Conservation (phyloP, 1,140 invertebrate species). For the Euglossa dilemma region DNA sequence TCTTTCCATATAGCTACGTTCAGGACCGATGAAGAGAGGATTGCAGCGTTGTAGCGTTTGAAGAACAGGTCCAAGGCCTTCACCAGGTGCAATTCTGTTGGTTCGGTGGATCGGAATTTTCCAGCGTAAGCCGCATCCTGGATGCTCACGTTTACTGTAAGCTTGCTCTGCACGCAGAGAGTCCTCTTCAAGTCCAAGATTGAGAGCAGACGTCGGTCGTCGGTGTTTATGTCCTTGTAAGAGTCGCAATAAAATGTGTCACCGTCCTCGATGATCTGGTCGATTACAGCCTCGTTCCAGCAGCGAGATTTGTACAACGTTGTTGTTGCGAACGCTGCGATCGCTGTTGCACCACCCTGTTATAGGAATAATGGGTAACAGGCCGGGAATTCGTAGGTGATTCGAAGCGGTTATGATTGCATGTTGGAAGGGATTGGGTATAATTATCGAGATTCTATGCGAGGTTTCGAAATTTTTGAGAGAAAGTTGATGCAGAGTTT, state of each 20-base stretch:
- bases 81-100: conserved; percentile 70
- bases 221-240: conserved; percentile 66
- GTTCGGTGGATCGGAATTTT: conserved; percentile 72
- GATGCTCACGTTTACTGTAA: conserved; percentile 69
- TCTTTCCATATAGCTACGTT: conserved; percentile 77
- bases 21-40: conserved; percentile 72
- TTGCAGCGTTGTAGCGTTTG: conserved; percentile 63
- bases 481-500: no score
- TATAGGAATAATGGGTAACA: conserved; percentile 22
- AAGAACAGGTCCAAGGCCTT: conserved; percentile 77
- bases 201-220: conserved; percentile 65
- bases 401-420: not conserved
- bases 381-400: not conserved
- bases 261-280: conserved; percentile 78
- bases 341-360: conserved; percentile 74
- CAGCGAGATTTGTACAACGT: conserved; percentile 68
- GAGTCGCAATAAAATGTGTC: conserved; percentile 77
- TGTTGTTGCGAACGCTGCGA: conserved; percentile 77
- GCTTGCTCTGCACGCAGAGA: conserved; percentile 67
- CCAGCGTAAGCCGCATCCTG: conserved; percentile 73
- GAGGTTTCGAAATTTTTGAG: no score
- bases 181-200: conserved; percentile 68
- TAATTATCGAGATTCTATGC: no score
- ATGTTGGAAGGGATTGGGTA: no score
- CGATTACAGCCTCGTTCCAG: conserved; percentile 76